Evolutionary conservation across 2,113 vertebrate species (phyloP).

Genomic region (Albula glossodonta): DNA sequence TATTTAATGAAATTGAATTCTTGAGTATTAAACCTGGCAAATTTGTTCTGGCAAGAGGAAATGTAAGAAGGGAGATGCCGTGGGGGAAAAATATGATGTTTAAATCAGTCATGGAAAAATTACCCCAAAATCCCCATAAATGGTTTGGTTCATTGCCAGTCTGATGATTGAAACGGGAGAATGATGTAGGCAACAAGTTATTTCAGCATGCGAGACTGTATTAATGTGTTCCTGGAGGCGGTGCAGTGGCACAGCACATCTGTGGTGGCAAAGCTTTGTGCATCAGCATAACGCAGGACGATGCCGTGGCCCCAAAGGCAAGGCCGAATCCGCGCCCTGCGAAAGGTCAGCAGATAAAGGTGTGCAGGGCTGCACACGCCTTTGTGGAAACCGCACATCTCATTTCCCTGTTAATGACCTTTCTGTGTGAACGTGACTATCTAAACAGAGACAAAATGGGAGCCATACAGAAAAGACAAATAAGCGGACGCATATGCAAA

Average conservation of each 20-base stretch:
- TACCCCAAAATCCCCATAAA: not conserved
- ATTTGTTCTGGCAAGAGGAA: not conserved
- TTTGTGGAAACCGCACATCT: not conserved
- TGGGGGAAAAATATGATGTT: constrained; percentile 27
- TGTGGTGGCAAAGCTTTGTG: not conserved
- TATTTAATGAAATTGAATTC: not conserved
- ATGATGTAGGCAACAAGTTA: constrained; percentile 21
- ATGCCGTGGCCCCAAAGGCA: not conserved
- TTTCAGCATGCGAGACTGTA: constrained; percentile 3
- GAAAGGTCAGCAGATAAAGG: not conserved
- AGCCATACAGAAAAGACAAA: not conserved
- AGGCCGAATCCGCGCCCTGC: not conserved
- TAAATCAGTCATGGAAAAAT: constrained; percentile 16
- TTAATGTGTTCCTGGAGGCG: constrained; percentile 38
- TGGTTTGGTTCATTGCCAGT: constrained; percentile 25
- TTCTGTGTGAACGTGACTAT: not conserved
- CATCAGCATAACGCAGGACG: not conserved
- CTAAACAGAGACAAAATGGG: not conserved
- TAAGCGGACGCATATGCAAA: no score
- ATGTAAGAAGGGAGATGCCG: constrained; percentile 22
- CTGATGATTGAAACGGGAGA: constrained; percentile 20
- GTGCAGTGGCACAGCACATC: not conserved
- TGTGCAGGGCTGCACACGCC: not conserved
- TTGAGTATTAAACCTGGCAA: constrained; percentile 12
- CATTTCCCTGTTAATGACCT: not conserved